Evolutionary conservation across 2,113 vertebrate genomes (phyloP).

Genomic region (Sinosuthora webbiana): DNA sequence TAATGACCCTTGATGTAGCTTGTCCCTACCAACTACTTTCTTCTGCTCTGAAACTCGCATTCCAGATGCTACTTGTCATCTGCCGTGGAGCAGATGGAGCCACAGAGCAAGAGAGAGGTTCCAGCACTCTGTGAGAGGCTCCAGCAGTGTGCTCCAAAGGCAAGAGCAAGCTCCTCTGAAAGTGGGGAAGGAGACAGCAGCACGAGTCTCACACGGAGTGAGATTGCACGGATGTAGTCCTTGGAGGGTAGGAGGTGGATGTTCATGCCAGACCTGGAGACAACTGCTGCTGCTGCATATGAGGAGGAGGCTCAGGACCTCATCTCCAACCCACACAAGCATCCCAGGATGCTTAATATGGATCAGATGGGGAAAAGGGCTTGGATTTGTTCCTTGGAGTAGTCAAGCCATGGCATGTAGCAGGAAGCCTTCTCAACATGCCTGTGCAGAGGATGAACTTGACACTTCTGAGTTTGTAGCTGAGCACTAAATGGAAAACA

Average conservation of each 20-base stretch:
- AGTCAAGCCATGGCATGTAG: background rate
- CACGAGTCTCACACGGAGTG: fast-evolving
- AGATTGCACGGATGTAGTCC: background rate
- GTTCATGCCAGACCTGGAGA: background rate
- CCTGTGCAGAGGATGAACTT: background rate
- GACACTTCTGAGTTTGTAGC: background rate
- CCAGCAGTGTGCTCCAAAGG: background rate
- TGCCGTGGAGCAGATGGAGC: background rate
- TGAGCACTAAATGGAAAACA: conserved; percentile 49
- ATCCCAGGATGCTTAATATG: background rate
- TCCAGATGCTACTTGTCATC: background rate
- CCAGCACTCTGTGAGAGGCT: background rate
- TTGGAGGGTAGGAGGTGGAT: background rate
- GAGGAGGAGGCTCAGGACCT: background rate
- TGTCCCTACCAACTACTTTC: background rate
- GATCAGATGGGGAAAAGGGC: background rate
- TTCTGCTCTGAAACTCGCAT: background rate
- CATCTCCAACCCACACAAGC: background rate
- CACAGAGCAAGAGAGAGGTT: background rate
- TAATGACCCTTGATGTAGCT: background rate
- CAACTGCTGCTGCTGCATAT: background rate
- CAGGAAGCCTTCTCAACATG: background rate
- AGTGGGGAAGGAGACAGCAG: background rate
- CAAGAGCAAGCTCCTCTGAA: background rate
- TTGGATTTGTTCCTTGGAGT: background rate